phyloP scores from a whole-genome alignment of 2,113 vertebrate species.

The Bubo scandiacus region DNA sequence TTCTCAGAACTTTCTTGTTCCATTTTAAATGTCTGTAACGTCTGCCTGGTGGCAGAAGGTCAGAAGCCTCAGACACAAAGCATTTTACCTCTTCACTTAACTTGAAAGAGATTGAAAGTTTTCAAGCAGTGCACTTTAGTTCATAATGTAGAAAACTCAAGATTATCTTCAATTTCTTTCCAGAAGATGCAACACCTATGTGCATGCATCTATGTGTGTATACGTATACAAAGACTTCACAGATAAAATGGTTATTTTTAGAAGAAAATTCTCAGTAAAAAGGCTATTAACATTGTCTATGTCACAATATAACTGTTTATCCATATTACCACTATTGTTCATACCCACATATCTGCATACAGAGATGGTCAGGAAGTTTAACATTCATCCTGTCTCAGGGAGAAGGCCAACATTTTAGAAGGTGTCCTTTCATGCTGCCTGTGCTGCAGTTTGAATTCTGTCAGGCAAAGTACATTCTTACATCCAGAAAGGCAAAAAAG shows the following conservation, averaged over 20 bases:
- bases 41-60: not conserved
- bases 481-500: not conserved
- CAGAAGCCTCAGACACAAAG: not conserved
- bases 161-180: not conserved
- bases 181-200: not conserved
- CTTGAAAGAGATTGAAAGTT: not conserved
- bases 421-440: not conserved
- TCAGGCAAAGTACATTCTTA: not conserved
- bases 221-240: not conserved
- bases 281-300: not conserved
- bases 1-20: not conserved
- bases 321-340: not conserved
- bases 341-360: not conserved
- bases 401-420: not conserved
- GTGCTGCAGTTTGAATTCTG: not conserved
- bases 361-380: not conserved
- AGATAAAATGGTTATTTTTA: not conserved
- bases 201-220: fast-evolving
- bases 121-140: not conserved
- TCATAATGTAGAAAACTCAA: not conserved
- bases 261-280: not conserved
- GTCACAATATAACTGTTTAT: not conserved
- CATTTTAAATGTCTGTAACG: not conserved
- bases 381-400: not conserved
- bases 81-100: not conserved